A percentile compares a stretch with the other conserved stretches of the same genome.
Conservation (phyloP, 2,797 vertebrate genomes). For the Rhinoraja longicauda region DNA sequence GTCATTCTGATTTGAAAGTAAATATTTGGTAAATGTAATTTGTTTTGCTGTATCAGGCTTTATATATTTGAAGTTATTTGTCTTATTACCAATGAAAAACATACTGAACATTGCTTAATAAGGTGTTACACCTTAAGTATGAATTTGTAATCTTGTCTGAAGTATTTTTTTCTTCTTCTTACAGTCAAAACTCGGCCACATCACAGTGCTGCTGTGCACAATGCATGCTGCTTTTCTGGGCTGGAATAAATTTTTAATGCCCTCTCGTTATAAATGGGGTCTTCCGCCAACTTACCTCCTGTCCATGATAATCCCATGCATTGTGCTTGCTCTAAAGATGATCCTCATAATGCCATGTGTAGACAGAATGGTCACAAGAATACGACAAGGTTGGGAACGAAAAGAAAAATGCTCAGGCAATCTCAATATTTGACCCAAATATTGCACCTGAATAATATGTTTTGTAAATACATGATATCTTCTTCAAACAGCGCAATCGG, state of each 20-base stretch:
- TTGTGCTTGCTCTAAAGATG: slow-evolving; percentile 72
- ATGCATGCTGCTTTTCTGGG: slow-evolving; percentile 70
- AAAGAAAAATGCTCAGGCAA: slow-evolving; percentile 34
- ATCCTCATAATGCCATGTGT: slow-evolving; percentile 75
- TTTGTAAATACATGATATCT: not conserved
- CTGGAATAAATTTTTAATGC: slow-evolving; percentile 67
- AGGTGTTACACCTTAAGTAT: not conserved
- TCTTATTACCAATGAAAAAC: not conserved
- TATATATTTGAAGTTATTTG: not conserved
- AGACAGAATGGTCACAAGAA: slow-evolving; percentile 65
- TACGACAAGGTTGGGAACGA: slow-evolving; percentile 83
- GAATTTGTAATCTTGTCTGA: not conserved
- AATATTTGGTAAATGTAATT: not conserved
- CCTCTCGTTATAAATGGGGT: slow-evolving; percentile 64
- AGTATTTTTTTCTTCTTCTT: slow-evolving; percentile 42
- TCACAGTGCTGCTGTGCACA: slow-evolving; percentile 77
- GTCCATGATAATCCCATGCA: slow-evolving; percentile 71
- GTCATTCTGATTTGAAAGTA: not conserved
- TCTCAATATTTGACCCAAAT: not conserved
- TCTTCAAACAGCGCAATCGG: not conserved
- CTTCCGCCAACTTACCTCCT: slow-evolving; percentile 70
- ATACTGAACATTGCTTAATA: not conserved
- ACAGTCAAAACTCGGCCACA: slow-evolving; percentile 83
- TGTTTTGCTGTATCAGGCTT: not conserved
- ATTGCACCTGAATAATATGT: not conserved